Percentiles rank a stretch among this genome's conserved stretches.
Evolutionary conservation across 2,888 invertebrate genomes (phyloP).

Genomic region (Biston stratarius): DNA sequence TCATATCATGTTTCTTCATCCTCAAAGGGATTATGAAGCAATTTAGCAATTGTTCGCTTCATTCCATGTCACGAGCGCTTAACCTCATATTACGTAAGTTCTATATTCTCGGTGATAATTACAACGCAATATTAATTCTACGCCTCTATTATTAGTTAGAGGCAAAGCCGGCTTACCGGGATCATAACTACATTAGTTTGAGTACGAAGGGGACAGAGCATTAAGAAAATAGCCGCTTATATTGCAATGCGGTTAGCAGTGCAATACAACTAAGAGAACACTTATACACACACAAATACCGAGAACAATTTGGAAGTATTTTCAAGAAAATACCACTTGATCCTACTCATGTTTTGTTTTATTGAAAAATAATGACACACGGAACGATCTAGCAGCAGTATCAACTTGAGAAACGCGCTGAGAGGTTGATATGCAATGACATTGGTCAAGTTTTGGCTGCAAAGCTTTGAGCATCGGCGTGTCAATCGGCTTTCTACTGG

Average conservation of each 20-base stretch:
- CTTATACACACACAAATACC: too few relatives aligned
- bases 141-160: slow-evolving; percentile 21
- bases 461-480: too few relatives aligned
- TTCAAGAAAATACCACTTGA: too few relatives aligned
- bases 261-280: too few relatives aligned
- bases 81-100: slow-evolving; percentile 10
- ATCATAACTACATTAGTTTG: slow-evolving; percentile 11
- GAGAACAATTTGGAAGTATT: too few relatives aligned
- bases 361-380: too few relatives aligned
- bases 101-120: slow-evolving; percentile 14
- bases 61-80: slow-evolving; percentile 12
- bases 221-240: not conserved
- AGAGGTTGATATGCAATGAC: too few relatives aligned
- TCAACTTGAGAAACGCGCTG: too few relatives aligned
- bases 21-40: slow-evolving; percentile 11
- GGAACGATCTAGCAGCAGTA: too few relatives aligned
- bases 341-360: too few relatives aligned
- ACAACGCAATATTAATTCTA: slow-evolving; percentile 17
- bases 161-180: slow-evolving; percentile 23
- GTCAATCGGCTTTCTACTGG: too few relatives aligned
- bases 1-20: not conserved
- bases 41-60: slow-evolving; percentile 15
- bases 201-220: not conserved
- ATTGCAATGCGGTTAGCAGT: not conserved
- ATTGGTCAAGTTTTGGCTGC: too few relatives aligned